Evolutionary conservation across 2,888 invertebrate species (phyloP).

Genomic region (Coenonympha glycerion): DNA sequence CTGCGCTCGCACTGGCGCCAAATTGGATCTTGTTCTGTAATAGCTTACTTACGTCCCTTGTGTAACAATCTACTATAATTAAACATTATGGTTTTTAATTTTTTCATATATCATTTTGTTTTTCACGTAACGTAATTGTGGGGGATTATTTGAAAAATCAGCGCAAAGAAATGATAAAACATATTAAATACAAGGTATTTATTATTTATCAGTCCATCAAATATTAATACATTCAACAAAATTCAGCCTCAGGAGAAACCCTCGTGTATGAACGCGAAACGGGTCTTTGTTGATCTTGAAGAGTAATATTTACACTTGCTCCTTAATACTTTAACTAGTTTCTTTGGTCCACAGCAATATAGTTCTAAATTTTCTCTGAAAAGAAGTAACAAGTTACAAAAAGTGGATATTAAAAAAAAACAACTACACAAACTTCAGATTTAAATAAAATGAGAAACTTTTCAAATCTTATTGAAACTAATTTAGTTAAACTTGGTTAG

Average conservation of each 20-base stretch:
- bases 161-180: background rate
- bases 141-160: no score
- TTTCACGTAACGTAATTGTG: no score
- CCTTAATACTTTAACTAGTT: slow-evolving; percentile 59
- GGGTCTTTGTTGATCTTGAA: slow-evolving; percentile 54
- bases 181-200: slow-evolving; percentile 11
- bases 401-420: background rate
- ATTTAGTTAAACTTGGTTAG: no score
- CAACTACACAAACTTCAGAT: no score
- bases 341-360: slow-evolving; percentile 73
- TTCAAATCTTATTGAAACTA: no score
- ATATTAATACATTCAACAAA: slow-evolving; percentile 13
- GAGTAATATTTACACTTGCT: slow-evolving; percentile 49
- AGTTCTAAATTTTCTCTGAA: slow-evolving; percentile 56
- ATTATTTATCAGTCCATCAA: slow-evolving; percentile 29
- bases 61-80: no score
- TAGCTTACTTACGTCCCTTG: no score
- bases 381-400: slow-evolving; percentile 24
- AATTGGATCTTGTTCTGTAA: no score
- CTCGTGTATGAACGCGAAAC: slow-evolving; percentile 61
- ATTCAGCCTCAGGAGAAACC: slow-evolving; percentile 60
- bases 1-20: no score
- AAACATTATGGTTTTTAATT: no score
- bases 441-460: background rate
- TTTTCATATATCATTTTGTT: no score